These are phyloP conservation scores for Leucoma salicis DNA, from an alignment of 2,888 invertebrate species.

Conservation along the genomic window DNA sequence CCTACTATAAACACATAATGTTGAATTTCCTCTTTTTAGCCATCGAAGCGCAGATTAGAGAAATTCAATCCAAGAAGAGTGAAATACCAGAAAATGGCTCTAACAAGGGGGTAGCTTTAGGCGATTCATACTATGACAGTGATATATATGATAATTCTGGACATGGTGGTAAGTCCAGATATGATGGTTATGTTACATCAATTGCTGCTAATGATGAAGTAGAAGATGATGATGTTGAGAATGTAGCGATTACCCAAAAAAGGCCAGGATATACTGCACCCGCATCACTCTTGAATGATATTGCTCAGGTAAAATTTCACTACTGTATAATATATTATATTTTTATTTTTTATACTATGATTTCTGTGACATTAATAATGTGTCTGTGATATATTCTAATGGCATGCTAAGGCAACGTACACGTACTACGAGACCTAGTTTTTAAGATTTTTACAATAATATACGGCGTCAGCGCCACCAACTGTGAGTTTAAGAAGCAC, in stretches of 20 bases:
- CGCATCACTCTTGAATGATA: conserved; percentile 93
- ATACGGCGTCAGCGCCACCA: too few relatives aligned
- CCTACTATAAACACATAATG: too few relatives aligned
- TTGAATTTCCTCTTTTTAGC: too few relatives aligned
- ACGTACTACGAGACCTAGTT: too few relatives aligned
- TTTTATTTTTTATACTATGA: too few relatives aligned
- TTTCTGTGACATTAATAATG: too few relatives aligned
- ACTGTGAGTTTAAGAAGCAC: too few relatives aligned
- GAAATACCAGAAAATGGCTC: conserved; percentile 85
- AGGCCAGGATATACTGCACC: conserved; percentile 92
- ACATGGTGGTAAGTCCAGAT: conserved; percentile 87
- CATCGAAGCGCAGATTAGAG: conserved; percentile 96
- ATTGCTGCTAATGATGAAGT: conserved; percentile 98
- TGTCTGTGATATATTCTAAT: too few relatives aligned
- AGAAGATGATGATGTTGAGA: conserved; percentile 95
- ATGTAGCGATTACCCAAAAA: conserved; percentile 87
- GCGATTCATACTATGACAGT: conserved; percentile 94
- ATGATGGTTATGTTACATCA: conserved; percentile 97
- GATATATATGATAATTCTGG: conserved; percentile 93
- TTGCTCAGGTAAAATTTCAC: conserved; percentile 86
- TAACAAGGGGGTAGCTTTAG: conserved; percentile 91
- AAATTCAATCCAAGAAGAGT: conserved; percentile 94
- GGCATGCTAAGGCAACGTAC: too few relatives aligned
- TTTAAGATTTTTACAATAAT: too few relatives aligned
- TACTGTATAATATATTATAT: too few relatives aligned